Conservation (phyloP, 1,140 invertebrate genomes). For the Atta texana region DNA sequence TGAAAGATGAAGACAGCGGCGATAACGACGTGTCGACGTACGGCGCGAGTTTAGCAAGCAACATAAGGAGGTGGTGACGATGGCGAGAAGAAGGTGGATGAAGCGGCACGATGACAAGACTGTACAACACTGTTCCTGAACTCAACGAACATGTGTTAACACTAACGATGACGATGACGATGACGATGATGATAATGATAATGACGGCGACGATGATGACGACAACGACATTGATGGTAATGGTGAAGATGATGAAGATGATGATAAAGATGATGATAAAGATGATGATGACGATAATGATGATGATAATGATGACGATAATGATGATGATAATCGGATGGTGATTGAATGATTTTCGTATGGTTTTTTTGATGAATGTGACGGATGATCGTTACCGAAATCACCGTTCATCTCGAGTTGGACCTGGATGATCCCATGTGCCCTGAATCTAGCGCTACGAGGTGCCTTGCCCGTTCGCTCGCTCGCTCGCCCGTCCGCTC, state of each 20-base stretch:
- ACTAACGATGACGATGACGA: constrained; percentile 3
- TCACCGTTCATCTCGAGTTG: constrained; percentile 80
- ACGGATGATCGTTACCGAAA: constrained; percentile 76
- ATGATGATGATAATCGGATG: constrained; percentile 4
- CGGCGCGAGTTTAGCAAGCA: constrained; percentile 1
- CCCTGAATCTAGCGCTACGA: constrained; percentile 65
- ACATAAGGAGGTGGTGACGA: constrained; percentile 32
- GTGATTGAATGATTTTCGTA: constrained; percentile 4
- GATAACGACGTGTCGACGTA: constrained; percentile 29
- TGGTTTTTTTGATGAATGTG: constrained; percentile 15
- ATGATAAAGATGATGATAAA: not conserved
- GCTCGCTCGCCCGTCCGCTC: not conserved
- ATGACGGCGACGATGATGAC: not conserved
- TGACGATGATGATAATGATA: constrained; percentile 10
- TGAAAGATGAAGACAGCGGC: not conserved
- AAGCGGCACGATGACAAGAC: constrained; percentile 45
- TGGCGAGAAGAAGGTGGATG: constrained; percentile 19
- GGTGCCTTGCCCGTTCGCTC: constrained; percentile 36
- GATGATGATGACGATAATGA: not conserved
- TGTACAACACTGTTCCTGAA: not conserved
- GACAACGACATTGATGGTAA: not conserved
- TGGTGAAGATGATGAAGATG: not conserved
- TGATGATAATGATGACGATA: not conserved
- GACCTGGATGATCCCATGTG: constrained; percentile 86
- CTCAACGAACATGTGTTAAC: not conserved